phyloP scores from a whole-genome alignment of 2,113 vertebrate genomes.

The Ascaphus truei region DNA sequence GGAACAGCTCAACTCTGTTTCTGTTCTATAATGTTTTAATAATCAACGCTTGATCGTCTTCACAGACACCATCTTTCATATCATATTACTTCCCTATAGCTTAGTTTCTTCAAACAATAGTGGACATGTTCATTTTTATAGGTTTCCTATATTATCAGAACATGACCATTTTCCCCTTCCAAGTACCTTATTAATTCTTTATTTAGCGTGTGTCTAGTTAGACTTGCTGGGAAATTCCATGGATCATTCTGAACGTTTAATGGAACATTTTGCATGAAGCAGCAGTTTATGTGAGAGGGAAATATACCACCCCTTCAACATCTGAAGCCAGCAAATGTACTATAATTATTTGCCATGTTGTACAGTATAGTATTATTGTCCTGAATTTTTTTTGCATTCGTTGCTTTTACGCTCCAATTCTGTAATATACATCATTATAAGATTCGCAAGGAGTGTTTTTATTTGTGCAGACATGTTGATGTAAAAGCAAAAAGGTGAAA shows the following conservation, averaged over 20 bases:
- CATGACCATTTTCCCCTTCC: constrained; percentile 1
- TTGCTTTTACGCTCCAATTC: too few relatives aligned
- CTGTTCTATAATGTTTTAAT: neutral
- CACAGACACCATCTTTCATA: constrained; percentile 23
- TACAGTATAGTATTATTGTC: too few relatives aligned
- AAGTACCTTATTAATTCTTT: constrained; percentile 15
- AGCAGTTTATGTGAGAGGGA: constrained; percentile 8
- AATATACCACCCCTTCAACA: constrained; percentile 9
- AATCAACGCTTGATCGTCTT: constrained; percentile 19
- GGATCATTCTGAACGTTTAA: neutral
- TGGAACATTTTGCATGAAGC: neutral
- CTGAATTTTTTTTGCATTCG: too few relatives aligned
- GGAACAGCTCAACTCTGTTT: neutral
- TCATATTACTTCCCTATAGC: constrained; percentile 15
- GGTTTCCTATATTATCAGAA: neutral
- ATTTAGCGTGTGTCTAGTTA: constrained; percentile 21
- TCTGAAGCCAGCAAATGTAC: neutral
- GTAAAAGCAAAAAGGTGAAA: too few relatives aligned
- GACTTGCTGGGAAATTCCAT: neutral
- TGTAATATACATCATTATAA: too few relatives aligned
- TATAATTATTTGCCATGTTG: neutral
- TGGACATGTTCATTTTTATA: constrained; percentile 1
- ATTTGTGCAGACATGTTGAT: too few relatives aligned
- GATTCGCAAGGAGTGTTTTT: too few relatives aligned
- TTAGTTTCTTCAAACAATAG: neutral